Conservation (phyloP, 2,113 vertebrate genomes). For the Spheniscus mendiculus region DNA sequence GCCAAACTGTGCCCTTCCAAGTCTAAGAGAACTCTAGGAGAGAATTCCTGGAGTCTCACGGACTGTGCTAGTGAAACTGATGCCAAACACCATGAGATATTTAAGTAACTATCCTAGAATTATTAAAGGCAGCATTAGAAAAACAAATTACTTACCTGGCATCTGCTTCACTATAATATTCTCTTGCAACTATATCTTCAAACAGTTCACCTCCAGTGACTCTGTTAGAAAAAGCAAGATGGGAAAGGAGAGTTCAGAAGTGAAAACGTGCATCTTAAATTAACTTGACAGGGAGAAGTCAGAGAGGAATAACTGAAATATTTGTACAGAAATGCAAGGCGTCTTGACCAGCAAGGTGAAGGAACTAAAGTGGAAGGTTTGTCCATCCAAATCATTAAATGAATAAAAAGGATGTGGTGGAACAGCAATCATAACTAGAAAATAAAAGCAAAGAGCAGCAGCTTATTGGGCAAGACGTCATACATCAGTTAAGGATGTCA, state of each 20-base stretch:
- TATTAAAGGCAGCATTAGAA: background rate
- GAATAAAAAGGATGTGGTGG: background rate
- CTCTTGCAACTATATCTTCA: constrained; percentile 92
- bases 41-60: background rate
- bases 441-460: background rate
- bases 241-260: background rate
- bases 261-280: background rate
- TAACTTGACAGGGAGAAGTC: background rate
- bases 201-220: constrained; percentile 92
- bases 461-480: background rate
- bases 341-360: background rate
- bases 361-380: background rate
- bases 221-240: constrained; percentile 67
- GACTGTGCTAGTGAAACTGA: background rate
- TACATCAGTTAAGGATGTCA: background rate
- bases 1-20: background rate
- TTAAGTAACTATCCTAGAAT: background rate
- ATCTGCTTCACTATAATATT: constrained; percentile 94
- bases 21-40: background rate
- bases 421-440: background rate
- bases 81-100: constrained; percentile 41
- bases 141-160: constrained; percentile 84
- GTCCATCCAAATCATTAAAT: background rate
- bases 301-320: background rate
- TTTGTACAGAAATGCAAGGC: background rate